Evolutionary conservation across 2,113 vertebrate species (phyloP).

Genomic region (Chinchilla lanigera): DNA sequence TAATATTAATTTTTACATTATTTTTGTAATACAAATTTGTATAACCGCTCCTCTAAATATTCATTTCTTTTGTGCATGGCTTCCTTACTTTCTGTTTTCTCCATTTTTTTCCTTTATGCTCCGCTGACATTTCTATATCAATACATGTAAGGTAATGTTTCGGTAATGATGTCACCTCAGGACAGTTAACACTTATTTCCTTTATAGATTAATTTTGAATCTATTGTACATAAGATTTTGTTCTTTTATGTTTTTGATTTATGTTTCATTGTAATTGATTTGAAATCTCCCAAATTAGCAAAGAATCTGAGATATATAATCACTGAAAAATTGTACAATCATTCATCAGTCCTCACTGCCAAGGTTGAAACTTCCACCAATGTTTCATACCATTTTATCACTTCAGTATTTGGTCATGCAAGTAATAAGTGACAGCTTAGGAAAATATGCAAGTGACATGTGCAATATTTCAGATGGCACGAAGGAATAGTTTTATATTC

Average conservation of each 20-base stretch:
- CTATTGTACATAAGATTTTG: background rate
- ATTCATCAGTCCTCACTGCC: background rate
- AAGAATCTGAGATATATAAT: background rate
- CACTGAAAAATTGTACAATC: background rate
- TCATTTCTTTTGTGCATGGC: background rate
- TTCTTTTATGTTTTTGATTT: background rate
- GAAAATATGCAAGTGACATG: background rate
- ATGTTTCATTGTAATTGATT: background rate
- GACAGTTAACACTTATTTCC: background rate
- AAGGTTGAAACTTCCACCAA: background rate
- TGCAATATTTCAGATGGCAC: background rate
- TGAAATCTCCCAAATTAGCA: background rate
- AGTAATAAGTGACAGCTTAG: background rate
- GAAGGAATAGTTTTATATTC: background rate
- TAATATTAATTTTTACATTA: background rate
- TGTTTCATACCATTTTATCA: background rate
- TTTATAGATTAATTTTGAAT: background rate
- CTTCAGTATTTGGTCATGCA: background rate
- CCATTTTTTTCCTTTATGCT: background rate
- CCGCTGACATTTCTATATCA: background rate
- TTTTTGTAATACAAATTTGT: slow-evolving; percentile 19
- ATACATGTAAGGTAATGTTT: background rate
- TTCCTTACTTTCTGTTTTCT: background rate
- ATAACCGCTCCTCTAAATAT: background rate
- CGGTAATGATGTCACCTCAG: background rate